Percentiles rank a stretch among this genome's conserved stretches.
Evolutionary conservation across 2,113 vertebrate species (phyloP).

Genomic region (Astur gentilis): DNA sequence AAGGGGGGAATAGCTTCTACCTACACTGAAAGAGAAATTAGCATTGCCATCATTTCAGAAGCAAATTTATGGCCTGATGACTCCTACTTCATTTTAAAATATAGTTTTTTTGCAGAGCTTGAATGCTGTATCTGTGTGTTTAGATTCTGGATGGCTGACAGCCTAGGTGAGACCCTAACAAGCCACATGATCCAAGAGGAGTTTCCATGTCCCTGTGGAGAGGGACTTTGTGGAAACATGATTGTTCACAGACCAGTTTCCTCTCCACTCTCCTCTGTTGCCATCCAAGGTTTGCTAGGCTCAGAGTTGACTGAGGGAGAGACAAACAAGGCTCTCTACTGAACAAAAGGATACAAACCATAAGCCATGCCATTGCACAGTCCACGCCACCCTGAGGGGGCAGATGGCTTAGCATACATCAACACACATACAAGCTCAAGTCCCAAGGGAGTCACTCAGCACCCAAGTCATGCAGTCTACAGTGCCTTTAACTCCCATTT

Average conservation of each 20-base stretch:
- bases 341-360: neutral
- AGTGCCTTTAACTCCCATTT: neutral
- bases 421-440: neutral
- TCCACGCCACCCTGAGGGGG: neutral
- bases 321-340: neutral
- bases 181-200: neutral
- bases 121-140: neutral
- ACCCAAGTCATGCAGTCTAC: neutral
- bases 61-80: constrained; percentile 40
- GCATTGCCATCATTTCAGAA: constrained; percentile 28
- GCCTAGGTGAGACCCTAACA: neutral
- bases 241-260: neutral
- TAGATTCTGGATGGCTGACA: neutral
- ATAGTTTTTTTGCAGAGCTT: neutral
- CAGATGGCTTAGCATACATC: neutral
- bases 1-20: neutral
- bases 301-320: neutral
- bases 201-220: neutral
- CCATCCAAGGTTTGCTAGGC: neutral
- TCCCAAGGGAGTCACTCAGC: neutral
- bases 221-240: neutral
- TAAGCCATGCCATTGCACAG: fast-evolving
- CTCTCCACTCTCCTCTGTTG: neutral
- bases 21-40: constrained; percentile 28
- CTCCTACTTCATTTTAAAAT: constrained; percentile 35